Conservation (phyloP, 2,888 invertebrate species). For the Ochropleura plecta region DNA sequence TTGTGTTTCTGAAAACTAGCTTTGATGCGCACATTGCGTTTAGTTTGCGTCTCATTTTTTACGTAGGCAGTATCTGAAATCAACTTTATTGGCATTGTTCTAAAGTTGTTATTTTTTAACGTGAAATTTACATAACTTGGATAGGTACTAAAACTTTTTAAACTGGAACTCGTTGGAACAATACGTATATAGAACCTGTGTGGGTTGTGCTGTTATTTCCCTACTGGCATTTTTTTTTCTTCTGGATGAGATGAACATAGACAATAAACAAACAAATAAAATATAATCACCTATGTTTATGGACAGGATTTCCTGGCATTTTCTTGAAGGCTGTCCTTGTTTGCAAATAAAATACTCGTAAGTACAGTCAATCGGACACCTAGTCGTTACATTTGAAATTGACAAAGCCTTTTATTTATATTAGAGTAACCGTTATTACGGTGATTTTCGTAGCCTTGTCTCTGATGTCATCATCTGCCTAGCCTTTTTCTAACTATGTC, state of each 20-base stretch:
- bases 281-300: neutral
- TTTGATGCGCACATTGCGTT: too few relatives aligned
- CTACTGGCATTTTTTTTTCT: neutral
- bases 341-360: neutral
- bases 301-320: slow-evolving; percentile 1
- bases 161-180: neutral
- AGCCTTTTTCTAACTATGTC: neutral
- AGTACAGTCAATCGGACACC: neutral
- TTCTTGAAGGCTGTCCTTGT: slow-evolving; percentile 4
- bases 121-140: neutral
- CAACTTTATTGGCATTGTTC: neutral
- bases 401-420: neutral
- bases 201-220: neutral
- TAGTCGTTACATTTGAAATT: neutral
- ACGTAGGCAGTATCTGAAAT: neutral
- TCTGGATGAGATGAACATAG: neutral
- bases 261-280: slow-evolving; percentile 38
- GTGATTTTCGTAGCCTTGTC: neutral
- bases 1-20: too few relatives aligned
- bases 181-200: too few relatives aligned
- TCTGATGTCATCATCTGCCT: neutral
- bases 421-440: neutral
- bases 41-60: too few relatives aligned
- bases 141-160: neutral
- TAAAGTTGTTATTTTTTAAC: too few relatives aligned